phyloP scores from a whole-genome alignment of 2,888 invertebrate species.

The Acheta domesticus region DNA sequence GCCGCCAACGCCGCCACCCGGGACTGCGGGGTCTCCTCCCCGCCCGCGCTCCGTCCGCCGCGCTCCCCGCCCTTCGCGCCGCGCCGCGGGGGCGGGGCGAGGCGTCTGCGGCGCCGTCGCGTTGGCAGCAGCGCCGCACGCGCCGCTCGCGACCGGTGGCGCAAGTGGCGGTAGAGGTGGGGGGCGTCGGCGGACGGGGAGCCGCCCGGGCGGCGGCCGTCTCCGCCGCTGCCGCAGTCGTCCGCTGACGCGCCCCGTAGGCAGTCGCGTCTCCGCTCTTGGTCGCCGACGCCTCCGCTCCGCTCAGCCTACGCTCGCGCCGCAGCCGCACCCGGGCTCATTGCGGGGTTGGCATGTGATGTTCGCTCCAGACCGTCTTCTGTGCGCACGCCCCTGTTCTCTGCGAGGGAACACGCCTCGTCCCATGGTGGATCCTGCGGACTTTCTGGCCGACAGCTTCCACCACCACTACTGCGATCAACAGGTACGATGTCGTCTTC shows the following conservation, averaged over 20 bases:
- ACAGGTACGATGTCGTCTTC: background rate
- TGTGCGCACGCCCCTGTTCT: slow-evolving; percentile 18
- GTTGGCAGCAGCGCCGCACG: background rate
- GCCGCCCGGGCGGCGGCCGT: background rate
- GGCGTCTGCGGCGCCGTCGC: background rate
- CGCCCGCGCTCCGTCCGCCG: background rate
- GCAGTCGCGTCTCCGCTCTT: background rate
- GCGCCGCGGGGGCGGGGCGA: background rate
- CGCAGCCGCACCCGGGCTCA: background rate
- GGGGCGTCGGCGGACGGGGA: background rate
- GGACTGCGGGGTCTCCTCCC: background rate
- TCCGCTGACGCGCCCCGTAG: background rate
- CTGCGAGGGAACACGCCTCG: background rate
- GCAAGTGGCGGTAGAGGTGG: background rate
- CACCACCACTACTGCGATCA: slow-evolving; percentile 18
- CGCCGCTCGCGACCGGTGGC: background rate
- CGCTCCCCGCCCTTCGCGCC: background rate
- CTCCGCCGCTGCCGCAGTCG: background rate
- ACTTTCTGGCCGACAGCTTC: background rate
- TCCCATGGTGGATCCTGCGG: slow-evolving; percentile 18
- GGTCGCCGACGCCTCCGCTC: background rate
- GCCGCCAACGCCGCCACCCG: background rate
- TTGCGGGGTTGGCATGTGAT: background rate
- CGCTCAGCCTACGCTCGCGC: no score
- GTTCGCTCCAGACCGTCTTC: slow-evolving; percentile 1